Base-by-base conservation (phyloP, 2,113 vertebrate genomes). In the Phyllostomus hastatus region DNA sequence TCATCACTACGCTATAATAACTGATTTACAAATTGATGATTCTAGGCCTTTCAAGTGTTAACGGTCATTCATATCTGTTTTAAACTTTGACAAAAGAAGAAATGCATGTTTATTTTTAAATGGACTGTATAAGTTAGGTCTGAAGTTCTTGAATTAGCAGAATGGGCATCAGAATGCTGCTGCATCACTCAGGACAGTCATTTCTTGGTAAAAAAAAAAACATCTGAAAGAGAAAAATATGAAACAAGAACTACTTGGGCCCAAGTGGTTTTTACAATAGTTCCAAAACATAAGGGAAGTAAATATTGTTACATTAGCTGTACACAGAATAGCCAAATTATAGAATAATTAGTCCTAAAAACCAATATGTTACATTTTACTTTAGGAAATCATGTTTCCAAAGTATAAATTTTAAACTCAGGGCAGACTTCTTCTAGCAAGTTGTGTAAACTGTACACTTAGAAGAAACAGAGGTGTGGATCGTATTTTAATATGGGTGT, bases 231-330 rank as follows among this genome's bases (percentile, higher is more conserved):
- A 97, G 91, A 97, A 97, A 97, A 94, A 43, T 83, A 79, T 89
- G 46, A 72, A 72, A 96, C 57, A 86, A 89, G 81, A 88, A 95
- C 54, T 81, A 78, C 76, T 72, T 92, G 95, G 85, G 78, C 54
- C 97, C 84, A 66, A 92, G 93, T 76, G 81, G 80, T 90, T 79
- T 97, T 97, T 97, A 79, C 78, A 84, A 59, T 94, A 95, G 46
- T 90, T 95, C 38, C 43, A 91, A 64, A 69, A 70, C 90, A 38
- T 76, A 82, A 85, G 20, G 88, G 57, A 96, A 97, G 10, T 31
- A 96, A 93, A 86, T 76, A 69, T 67, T 97, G 86, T 91, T 96
- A 61, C 17, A 78, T 78, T 86, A 66, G 28, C 24, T 81, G 12
- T 78, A 64, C 4, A 70, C 5, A 84, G 57, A 93, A 69, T 41